Evolutionary conservation across 2,888 invertebrate species (phyloP).

Genomic region (Bedellia somnulentella): DNA sequence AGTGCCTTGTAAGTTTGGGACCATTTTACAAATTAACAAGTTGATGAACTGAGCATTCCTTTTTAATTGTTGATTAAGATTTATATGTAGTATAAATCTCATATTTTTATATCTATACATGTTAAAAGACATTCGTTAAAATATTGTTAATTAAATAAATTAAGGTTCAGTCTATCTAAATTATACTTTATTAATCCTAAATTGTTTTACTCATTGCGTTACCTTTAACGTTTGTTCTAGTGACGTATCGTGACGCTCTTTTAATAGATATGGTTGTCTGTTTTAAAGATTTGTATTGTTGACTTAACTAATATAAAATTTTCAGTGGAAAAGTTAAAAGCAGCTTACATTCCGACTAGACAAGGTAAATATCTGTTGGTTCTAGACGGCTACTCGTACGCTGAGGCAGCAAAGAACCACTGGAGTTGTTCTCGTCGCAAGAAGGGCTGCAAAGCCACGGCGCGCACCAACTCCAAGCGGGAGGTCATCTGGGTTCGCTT

Average conservation of each 20-base stretch:
- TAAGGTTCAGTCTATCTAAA: no score
- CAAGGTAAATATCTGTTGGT: conserved; percentile 28
- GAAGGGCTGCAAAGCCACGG: conserved; percentile 23
- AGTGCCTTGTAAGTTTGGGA: conserved; percentile 42
- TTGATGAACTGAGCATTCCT: conserved; percentile 53
- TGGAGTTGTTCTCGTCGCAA: conserved; percentile 30
- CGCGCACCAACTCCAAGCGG: conserved; percentile 29
- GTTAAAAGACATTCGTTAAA: conserved; percentile 41
- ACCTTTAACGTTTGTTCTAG: no score
- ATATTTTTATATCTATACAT: conserved; percentile 30
- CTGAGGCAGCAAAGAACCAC: conserved; percentile 17
- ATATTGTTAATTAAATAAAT: no score
- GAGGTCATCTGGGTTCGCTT: conserved; percentile 24
- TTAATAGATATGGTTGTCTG: no score
- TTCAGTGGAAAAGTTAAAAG: conserved; percentile 23
- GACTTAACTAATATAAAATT: no score
- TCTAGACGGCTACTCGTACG: conserved; percentile 32
- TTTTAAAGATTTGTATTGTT: no score
- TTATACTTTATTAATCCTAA: no score
- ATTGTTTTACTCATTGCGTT: no score
- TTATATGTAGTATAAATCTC: conserved; percentile 20
- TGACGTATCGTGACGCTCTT: no score
- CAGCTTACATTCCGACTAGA: conserved; percentile 34
- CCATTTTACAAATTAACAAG: conserved; percentile 37
- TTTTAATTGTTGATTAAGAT: conserved; percentile 26